Conservation (phyloP, 2,888 invertebrate genomes). For the Phragmatobia fuliginosa region DNA sequence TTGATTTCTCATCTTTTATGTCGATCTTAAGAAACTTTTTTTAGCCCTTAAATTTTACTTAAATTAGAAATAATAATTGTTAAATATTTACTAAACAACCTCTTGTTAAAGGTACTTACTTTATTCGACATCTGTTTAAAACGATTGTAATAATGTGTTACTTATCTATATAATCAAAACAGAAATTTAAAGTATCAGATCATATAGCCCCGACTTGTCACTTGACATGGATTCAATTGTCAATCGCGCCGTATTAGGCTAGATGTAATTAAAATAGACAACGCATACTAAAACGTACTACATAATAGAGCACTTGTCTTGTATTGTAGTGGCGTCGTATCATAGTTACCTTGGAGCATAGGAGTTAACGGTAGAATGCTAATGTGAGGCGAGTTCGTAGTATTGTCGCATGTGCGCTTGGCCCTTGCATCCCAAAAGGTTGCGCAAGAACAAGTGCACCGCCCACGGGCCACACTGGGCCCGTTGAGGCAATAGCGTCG, state of each 20-base stretch:
- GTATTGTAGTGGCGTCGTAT: conserved; percentile 49
- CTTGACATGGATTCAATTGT: conserved; percentile 15
- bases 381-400: conserved; percentile 71
- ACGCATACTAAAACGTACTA: conserved; percentile 11
- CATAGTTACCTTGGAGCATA: conserved; percentile 70
- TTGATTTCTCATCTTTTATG: not conserved
- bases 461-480: conserved; percentile 36
- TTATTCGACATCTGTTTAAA: not conserved
- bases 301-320: conserved; percentile 32
- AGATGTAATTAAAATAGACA: conserved; percentile 36
- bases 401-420: conserved; percentile 67
- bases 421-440: conserved; percentile 72
- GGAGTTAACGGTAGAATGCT: conserved; percentile 84
- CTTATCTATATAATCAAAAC: not conserved
- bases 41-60: not conserved
- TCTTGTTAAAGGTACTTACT: not conserved
- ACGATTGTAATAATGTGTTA: not conserved
- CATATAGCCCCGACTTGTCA: conserved; percentile 9
- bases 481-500: conserved; percentile 36
- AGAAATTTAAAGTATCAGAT: not conserved
- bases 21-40: not conserved
- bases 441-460: conserved; percentile 80
- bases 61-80: not conserved
- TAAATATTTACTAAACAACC: not conserved
- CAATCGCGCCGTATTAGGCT: conserved; percentile 29